Base-by-base conservation (phyloP, 2,888 invertebrate genomes). In the Meloe dianella region DNA sequence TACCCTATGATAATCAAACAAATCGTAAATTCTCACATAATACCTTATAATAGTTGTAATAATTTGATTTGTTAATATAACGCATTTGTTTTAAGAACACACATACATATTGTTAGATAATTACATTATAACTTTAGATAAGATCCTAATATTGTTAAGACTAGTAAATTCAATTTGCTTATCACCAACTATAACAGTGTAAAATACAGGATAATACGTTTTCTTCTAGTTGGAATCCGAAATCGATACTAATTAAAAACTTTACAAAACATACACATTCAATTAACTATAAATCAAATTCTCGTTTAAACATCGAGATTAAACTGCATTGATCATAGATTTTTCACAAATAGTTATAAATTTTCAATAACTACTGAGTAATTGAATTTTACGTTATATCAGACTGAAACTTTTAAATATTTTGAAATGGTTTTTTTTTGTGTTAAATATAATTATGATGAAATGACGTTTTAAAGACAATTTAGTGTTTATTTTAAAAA, bases 121-220 rank as follows among this genome's bases (percentile, higher is more conserved):
- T 71, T 72, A 72, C 73, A 70, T 61, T 69, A 67, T 68, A 68
- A 61, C 61, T 66, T 66, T 62, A 64, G 72, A 73, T 73, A 73
- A 73, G 69, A 68, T 64, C 64, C 61, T 63, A 70, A 60, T 60
- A 63, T 69, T 64, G 69, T 71, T 67, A 66, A 67, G 65, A 68
- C 73, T 72, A 70, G 73, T 71, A 66, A 73, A 72, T 72, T 72
- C 72, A 72, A 74, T 74, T 72, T 72, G 72, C 71, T 72, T 74
- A 74, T 74, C 73, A 67, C 51, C 30, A 60, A 65, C 60, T 65
- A 64, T 71, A 24, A 54, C 24, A 24, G 54, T 22, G 8, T 22
- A 24, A 22, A 54, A 54, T 54, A n/a, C n/a, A 54, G 54, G 54
- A 54, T 54, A 54, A 54, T 54, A 22, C 54, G 22, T 20, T 24